Base-by-base conservation (phyloP, 37 sponge, comb jelly and placozoan species). In the Halisarca cf. caerulea region DNA sequence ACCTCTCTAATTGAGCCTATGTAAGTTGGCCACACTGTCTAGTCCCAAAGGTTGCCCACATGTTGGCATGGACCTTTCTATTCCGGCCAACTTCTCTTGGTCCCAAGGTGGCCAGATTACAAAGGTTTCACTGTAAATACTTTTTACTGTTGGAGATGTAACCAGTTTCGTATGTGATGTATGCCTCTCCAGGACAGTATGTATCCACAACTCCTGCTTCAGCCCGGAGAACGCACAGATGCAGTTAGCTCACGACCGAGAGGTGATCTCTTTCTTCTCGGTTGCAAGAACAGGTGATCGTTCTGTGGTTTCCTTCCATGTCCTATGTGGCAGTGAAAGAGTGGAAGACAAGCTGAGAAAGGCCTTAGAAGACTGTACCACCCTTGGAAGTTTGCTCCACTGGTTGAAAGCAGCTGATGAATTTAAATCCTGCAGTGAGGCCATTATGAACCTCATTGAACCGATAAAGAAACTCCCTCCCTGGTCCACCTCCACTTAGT, bases 141-240 rank as follows among this genome's bases (percentile, higher is more conserved):
- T n/a, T n/a, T n/a, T n/a, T n/a, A n/a, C n/a, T n/a, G n/a, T n/a
- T n/a, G n/a, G n/a, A n/a, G n/a, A n/a, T n/a, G n/a, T n/a, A n/a
- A n/a, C n/a, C n/a, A n/a, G n/a, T n/a, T n/a, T n/a, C n/a, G n/a
- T n/a, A n/a, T n/a, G n/a, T n/a, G n/a, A n/a, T n/a, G n/a, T 51
- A n/a, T n/a, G n/a, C n/a, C n/a, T n/a, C n/a, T 73, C 32, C 78
- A 93, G 94, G 79, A 89, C 94, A 24, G 90, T 93, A 32, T 93
- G 94, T 53, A 85, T 93, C 23, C 94, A 93, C 35, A 59, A 51
- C 54, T 84, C 90, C 57, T 64, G 87, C 39, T 87, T 93, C 80
- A 89, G 90, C 40, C 94, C 94, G 1, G 94, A 93, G 60, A 93
- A 93, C 54, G 94, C 94, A 6, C 90, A 90, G 73, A 62, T 93